Conservation (phyloP, 2,113 vertebrate genomes). For the Noturus placidus region DNA sequence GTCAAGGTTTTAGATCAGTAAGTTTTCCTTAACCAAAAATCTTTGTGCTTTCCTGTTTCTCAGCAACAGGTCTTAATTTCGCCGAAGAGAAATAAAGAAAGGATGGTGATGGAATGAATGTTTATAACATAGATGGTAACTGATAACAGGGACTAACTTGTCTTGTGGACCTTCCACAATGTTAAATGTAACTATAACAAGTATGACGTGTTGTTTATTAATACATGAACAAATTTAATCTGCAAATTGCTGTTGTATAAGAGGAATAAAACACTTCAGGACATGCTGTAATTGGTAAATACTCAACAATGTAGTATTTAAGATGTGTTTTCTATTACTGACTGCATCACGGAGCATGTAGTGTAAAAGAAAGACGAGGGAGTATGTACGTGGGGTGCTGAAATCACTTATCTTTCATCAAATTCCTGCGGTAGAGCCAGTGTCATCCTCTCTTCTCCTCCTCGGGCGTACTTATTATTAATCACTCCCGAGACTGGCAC, state of each 20-base stretch:
- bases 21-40: neutral
- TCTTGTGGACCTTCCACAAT: neutral
- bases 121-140: neutral
- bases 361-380: neutral
- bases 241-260: neutral
- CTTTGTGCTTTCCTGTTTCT: neutral
- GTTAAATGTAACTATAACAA: neutral
- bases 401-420: slow-evolving; percentile 14
- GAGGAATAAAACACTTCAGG: neutral
- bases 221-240: neutral
- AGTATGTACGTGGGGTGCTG: neutral
- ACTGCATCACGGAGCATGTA: neutral
- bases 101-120: no score
- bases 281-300: neutral
- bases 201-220: neutral
- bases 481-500: slow-evolving; percentile 68
- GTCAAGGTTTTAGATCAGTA: neutral
- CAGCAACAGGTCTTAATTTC: neutral
- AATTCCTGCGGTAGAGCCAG: slow-evolving; percentile 19
- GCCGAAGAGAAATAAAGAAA: neutral
- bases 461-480: slow-evolving; percentile 47
- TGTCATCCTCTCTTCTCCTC: slow-evolving; percentile 31
- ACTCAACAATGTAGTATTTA: neutral
- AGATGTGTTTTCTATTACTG: neutral
- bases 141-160: neutral